These are phyloP conservation scores for Nymphicus hollandicus DNA, from an alignment of 2,113 vertebrate species.

Conservation along the genomic window DNA sequence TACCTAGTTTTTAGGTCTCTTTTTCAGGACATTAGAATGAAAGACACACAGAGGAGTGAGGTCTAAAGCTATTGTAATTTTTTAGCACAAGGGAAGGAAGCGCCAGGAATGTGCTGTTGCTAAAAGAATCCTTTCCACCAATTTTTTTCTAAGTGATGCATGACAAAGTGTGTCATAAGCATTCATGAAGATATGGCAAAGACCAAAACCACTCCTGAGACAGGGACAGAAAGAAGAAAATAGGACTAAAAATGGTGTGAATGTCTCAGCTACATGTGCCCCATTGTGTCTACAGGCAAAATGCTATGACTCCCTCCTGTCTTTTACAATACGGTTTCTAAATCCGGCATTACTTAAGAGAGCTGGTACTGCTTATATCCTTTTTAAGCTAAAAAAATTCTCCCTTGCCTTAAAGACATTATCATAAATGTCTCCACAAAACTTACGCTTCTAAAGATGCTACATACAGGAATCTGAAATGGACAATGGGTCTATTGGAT, in stretches of 20 bases:
- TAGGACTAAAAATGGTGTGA: neutral
- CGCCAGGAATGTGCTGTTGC: neutral
- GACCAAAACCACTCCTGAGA: neutral
- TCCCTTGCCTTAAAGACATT: neutral
- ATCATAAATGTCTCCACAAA: fast-evolving
- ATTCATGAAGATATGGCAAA: neutral
- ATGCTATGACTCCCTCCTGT: neutral
- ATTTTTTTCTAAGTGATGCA: neutral
- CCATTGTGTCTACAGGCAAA: neutral
- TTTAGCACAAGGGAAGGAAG: neutral
- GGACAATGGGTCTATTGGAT: neutral
- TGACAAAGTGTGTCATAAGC: neutral
- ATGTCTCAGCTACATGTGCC: neutral
- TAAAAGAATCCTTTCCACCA: neutral
- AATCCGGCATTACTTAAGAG: neutral
- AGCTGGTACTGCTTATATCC: neutral
- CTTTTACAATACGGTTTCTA: neutral
- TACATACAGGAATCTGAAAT: neutral
- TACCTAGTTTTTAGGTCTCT: neutral
- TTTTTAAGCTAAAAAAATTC: neutral
- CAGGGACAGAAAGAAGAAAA: neutral
- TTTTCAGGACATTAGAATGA: neutral
- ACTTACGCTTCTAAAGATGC: neutral
- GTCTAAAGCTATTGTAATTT: neutral
- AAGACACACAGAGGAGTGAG: neutral